Conservation (phyloP, 2,113 vertebrate species). For the Capreolus pygargus region DNA sequence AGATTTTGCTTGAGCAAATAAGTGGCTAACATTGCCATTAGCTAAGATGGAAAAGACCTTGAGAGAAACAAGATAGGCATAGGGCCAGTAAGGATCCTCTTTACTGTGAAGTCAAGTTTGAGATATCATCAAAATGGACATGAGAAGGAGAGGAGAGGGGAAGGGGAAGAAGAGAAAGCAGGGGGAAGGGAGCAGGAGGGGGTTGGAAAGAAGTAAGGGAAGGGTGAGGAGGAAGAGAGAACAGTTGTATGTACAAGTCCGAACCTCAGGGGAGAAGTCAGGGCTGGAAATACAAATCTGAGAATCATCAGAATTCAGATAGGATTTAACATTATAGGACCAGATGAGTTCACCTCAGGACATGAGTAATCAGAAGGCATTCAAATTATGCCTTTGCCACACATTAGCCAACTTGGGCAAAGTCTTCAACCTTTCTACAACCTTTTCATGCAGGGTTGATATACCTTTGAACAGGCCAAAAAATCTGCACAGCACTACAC, state of each 20-base stretch:
- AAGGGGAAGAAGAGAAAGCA: not conserved
- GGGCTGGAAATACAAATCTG: not conserved
- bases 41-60: not conserved
- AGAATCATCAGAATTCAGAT: not conserved
- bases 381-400: not conserved
- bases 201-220: not conserved
- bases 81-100: not conserved
- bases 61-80: not conserved
- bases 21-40: not conserved
- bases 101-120: not conserved
- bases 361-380: not conserved
- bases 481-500: not conserved
- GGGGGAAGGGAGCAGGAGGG: not conserved
- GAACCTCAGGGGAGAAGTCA: not conserved
- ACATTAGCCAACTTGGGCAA: not conserved
- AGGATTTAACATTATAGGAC: not conserved
- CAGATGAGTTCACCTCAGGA: not conserved
- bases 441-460: not conserved
- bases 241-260: not conserved
- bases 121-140: not conserved
- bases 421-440: not conserved
- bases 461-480: not conserved
- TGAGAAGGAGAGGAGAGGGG: not conserved
- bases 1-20: not conserved
- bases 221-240: not conserved